phyloP scores from a whole-genome alignment of 2,888 invertebrate species.

The Pediacus dermestoides region DNA sequence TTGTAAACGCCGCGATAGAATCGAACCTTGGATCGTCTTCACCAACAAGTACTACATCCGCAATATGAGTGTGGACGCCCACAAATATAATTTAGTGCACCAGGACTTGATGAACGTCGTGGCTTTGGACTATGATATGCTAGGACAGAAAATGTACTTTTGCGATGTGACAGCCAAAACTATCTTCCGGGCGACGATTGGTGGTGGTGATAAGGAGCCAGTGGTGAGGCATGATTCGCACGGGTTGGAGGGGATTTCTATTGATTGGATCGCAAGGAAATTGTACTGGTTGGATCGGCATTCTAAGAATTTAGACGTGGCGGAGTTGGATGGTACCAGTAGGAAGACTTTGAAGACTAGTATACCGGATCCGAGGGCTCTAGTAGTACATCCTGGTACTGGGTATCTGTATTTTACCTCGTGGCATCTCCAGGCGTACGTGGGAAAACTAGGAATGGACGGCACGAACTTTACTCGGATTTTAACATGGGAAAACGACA shows the following conservation, averaged over 20 bases:
- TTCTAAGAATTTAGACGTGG: constrained; percentile 91
- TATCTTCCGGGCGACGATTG: constrained; percentile 73
- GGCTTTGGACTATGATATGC: constrained; percentile 88
- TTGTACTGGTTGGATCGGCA: constrained; percentile 96
- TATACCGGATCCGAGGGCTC: constrained; percentile 89
- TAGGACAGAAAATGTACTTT: constrained; percentile 85
- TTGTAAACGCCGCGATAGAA: constrained; percentile 83
- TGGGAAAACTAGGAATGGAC: constrained; percentile 96
- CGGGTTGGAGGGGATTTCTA: constrained; percentile 93
- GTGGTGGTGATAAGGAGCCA: constrained; percentile 66
- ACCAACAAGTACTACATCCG: constrained; percentile 97
- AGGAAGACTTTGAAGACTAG: constrained; percentile 85
- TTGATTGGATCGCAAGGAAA: constrained; percentile 96
- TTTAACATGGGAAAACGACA: constrained; percentile 86
- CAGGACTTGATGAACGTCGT: constrained; percentile 96
- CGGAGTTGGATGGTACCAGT: constrained; percentile 88
- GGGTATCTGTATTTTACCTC: constrained; percentile 94
- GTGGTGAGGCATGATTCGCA: constrained; percentile 91
- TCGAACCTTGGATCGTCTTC: constrained; percentile 84
- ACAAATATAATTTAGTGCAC: constrained; percentile 79
- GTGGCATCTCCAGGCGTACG: constrained; percentile 94
- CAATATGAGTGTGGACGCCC: constrained; percentile 89
- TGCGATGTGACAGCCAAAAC: constrained; percentile 95
- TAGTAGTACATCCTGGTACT: constrained; percentile 91
- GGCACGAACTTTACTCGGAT: constrained; percentile 87